Evolutionary conservation across 2,113 vertebrate species (phyloP).

Genomic region (Lasiurus cinereus): DNA sequence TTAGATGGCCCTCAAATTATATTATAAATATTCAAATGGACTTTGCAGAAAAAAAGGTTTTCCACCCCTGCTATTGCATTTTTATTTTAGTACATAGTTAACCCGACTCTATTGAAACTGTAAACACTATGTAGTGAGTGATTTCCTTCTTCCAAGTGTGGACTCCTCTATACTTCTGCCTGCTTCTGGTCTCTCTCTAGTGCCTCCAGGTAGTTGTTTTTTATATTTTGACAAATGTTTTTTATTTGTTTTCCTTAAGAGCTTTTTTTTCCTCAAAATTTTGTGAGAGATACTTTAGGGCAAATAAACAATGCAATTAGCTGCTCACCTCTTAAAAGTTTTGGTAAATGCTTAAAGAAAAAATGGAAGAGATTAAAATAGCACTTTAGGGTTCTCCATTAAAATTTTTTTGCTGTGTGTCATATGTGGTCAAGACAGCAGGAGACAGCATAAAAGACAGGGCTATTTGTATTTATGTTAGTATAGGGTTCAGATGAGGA

Average conservation of each 20-base stretch:
- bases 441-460: neutral
- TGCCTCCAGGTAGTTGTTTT: too few relatives aligned
- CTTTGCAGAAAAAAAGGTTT: too few relatives aligned
- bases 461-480: neutral
- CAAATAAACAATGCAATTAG: neutral
- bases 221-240: neutral
- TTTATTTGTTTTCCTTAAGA: neutral
- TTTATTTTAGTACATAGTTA: neutral
- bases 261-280: neutral
- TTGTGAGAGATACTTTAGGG: neutral
- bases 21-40: too few relatives aligned
- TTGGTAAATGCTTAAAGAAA: conserved; percentile 52
- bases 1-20: too few relatives aligned
- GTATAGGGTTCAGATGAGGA: neutral
- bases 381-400: conserved; percentile 65
- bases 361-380: conserved; percentile 64
- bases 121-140: neutral
- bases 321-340: conserved; percentile 30
- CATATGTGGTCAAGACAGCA: neutral
- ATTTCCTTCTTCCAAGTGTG: neutral
- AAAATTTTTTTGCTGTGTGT: conserved; percentile 56
- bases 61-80: neutral
- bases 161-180: neutral
- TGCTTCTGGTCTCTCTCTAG: neutral
- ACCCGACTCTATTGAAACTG: neutral